Base-by-base conservation (phyloP, 2,888 invertebrate genomes). In the Oscheius sp. region DNA sequence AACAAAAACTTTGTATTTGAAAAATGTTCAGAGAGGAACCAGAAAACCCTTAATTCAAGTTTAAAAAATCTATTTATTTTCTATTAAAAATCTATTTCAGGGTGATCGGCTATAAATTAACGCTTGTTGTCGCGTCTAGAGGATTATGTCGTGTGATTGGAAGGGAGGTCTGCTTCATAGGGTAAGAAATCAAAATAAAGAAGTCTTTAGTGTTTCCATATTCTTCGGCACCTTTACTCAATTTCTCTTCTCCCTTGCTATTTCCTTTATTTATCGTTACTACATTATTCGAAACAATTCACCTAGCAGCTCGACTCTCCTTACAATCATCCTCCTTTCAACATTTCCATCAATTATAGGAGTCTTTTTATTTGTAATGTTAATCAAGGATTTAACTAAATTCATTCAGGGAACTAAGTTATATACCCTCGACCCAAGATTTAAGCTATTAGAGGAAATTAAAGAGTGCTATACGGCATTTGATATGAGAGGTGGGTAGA, bases 161-260 rank as follows among this genome's bases (percentile, higher is more conserved):
- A n/a, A 54, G 54, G 33, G 54, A 54, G 33, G 32, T 33, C 54
- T 54, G 54, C 54, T 54, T 54, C 12, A 36, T 54, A 9, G 54
- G 54, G 54, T 54, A n/a, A 54, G 54, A 33, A 17, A 3, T 41
- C 20, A 6, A 17, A 14, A 3, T 20, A 41, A 17, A 36, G 14
- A 17, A 6, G 4, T 41, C 12, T 41, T 41, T 20, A 41, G 41
- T 3, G 20, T 20, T 41, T 41, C 41, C 12, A 12, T 41, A 84
- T 65, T 86, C 85, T 26, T 75, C 78, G 57, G 85, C 85, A 64
- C 85, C 86, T 68, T 86, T 85, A 70, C 85, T 86, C 30, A 86
- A 86, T 71, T 85, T 84, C 65, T 84, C 77, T 61, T 86, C 86
- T 67, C 78, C 82, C 70, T 84, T 85, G n/a, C 30, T 20, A 17